phyloP scores from a whole-genome alignment of 1,140 invertebrate genomes.

The Rhopalosiphum maidis region DNA sequence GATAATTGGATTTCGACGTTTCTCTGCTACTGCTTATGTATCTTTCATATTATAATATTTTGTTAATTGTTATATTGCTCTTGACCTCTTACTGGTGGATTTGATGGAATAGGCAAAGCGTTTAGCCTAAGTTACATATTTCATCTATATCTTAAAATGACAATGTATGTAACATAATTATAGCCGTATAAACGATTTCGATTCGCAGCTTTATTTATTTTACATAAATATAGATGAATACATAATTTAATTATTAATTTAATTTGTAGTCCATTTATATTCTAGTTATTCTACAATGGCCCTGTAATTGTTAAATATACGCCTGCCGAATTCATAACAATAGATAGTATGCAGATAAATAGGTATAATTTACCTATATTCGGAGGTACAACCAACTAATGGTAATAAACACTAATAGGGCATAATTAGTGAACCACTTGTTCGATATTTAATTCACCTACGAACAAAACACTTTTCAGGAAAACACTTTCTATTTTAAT shows the following conservation, averaged over 20 bases:
- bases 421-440: neutral
- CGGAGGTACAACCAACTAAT: neutral
- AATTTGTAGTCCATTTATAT: neutral
- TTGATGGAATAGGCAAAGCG: neutral
- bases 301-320: neutral
- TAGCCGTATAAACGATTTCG: neutral
- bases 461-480: neutral
- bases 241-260: neutral
- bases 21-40: neutral
- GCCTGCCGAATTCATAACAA: neutral
- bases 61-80: neutral
- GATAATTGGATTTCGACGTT: neutral
- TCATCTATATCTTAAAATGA: neutral
- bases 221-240: neutral
- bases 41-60: neutral
- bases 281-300: neutral
- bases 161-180: neutral
- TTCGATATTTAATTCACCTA: neutral
- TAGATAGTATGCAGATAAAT: neutral
- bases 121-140: neutral
- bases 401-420: neutral
- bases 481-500: constrained; percentile 32
- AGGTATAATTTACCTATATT: neutral
- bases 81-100: neutral
- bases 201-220: neutral